phyloP scores from a whole-genome alignment of 2,113 vertebrate genomes.

The Marmota flaviventris region DNA sequence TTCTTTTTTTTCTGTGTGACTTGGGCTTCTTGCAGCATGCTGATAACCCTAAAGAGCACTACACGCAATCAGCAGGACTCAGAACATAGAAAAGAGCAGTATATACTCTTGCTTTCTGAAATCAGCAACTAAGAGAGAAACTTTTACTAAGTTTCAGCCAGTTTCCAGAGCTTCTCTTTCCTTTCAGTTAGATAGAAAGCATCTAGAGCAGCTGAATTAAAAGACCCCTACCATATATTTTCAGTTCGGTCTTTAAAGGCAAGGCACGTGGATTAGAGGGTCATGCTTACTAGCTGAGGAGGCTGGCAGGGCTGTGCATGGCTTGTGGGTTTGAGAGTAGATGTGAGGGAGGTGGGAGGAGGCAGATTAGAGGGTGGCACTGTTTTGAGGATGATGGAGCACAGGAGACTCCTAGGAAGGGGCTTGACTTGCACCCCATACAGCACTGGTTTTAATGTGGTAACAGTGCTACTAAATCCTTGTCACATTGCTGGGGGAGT shows the following conservation, averaged over 20 bases:
- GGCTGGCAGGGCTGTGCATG: neutral
- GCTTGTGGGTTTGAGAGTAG: neutral
- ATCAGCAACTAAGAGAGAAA: neutral
- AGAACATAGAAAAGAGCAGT: neutral
- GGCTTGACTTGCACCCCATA: neutral
- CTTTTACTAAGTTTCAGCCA: conserved; percentile 29
- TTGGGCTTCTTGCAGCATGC: neutral
- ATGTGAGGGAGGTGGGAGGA: neutral
- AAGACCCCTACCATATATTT: neutral
- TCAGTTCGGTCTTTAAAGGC: conserved; percentile 42
- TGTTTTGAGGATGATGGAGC: neutral
- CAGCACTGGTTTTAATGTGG: neutral
- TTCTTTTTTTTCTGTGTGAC: neutral
- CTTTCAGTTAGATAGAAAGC: conserved; percentile 7
- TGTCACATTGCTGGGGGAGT: neutral
- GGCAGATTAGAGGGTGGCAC: neutral
- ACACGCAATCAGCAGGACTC: neutral
- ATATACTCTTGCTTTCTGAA: neutral
- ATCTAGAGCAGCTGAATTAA: neutral
- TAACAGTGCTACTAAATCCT: neutral
- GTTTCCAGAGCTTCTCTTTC: conserved; percentile 27
- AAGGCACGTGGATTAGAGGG: neutral
- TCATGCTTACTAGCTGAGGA: neutral
- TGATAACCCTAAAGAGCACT: neutral
- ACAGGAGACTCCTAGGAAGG: neutral